Conservation (phyloP, 2,888 invertebrate species). For the Boloria selene region DNA sequence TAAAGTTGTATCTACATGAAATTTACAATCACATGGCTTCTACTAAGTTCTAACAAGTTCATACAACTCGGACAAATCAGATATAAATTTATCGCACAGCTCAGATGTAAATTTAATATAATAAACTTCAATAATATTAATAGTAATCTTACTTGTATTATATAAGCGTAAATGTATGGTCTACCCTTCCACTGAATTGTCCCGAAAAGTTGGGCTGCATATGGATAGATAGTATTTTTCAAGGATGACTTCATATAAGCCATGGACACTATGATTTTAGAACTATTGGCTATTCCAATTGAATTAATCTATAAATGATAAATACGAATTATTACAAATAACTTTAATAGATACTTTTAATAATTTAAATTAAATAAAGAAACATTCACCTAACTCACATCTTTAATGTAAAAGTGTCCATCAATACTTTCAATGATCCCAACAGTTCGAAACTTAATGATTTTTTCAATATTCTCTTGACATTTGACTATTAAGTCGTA, state of each 20-base stretch:
- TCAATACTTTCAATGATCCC: constrained; percentile 61
- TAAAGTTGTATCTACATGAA: too few relatives aligned
- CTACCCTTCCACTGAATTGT: constrained; percentile 59
- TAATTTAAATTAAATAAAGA: not conserved
- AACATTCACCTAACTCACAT: constrained; percentile 50
- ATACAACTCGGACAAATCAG: too few relatives aligned
- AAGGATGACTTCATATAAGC: constrained; percentile 50
- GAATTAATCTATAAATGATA: constrained; percentile 51
- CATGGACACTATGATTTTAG: constrained; percentile 54
- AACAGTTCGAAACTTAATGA: constrained; percentile 59
- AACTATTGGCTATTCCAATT: constrained; percentile 38
- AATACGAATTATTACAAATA: constrained; percentile 15
- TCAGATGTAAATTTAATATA: too few relatives aligned
- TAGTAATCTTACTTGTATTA: constrained; percentile 56
- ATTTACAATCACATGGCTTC: too few relatives aligned
- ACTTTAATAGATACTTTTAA: not conserved
- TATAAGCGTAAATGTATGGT: constrained; percentile 62
- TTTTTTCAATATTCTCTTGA: constrained; percentile 43
- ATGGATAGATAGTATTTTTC: constrained; percentile 55
- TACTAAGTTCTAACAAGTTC: too few relatives aligned
- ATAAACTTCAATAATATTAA: too few relatives aligned
- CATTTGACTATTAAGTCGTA: constrained; percentile 49
- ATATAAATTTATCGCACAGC: too few relatives aligned
- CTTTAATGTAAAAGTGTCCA: constrained; percentile 58
- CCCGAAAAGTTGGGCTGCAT: constrained; percentile 69